Base-by-base conservation (phyloP, 2,797 vertebrate genomes). In the Naso thynnoides region DNA sequence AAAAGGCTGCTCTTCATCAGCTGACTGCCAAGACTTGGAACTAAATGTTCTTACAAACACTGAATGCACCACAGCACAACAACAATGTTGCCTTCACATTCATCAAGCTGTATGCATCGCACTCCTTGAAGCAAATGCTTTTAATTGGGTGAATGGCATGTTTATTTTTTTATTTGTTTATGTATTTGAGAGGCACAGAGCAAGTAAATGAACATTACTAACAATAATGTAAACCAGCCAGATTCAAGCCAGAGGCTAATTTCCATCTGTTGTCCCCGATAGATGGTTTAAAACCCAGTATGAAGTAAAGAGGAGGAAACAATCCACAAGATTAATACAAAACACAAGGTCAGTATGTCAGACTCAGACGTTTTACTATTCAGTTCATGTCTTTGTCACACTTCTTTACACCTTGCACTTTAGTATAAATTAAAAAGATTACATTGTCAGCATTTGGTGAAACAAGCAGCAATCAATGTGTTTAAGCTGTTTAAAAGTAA, bases 1-100 rank as follows among this genome's bases (percentile, higher is more conserved):
- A 48, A 63, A 81, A 29, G n/a, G n/a, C 21, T 65, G 23, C 26
- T 72, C 15, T 70, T 38, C 70, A 66, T 66, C 60, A 45, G 52
- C 57, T 59, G 24, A 49, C 56, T 41, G 52, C 62, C 24, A 33
- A 61, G 23, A 61, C 38, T 64, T 38, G 9, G 19, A 71, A 50
- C 14, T 10, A 1, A 44, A 42, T 14, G 1, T 59, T 69, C 31
- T 63, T 50, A 63, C 21, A 67, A 59, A 16, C 18, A 42, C 13
- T 78, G 27, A 78, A 61, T 0, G 42, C 60, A 62, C 27, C 41
- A 16, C 4, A 41, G 33, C 45, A 78, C 56, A 74, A 53, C 18
- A 56, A 61, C 23, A 59, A 70, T 56, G 45, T 60, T 23, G 1
- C 5, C 42, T 63, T 55, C n/a, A 27, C 23, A 8, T 74, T 70